These are phyloP conservation scores for Dolichomitus sp. DNA, from an alignment of 2,888 invertebrate genomes.

Conservation along the genomic window DNA sequence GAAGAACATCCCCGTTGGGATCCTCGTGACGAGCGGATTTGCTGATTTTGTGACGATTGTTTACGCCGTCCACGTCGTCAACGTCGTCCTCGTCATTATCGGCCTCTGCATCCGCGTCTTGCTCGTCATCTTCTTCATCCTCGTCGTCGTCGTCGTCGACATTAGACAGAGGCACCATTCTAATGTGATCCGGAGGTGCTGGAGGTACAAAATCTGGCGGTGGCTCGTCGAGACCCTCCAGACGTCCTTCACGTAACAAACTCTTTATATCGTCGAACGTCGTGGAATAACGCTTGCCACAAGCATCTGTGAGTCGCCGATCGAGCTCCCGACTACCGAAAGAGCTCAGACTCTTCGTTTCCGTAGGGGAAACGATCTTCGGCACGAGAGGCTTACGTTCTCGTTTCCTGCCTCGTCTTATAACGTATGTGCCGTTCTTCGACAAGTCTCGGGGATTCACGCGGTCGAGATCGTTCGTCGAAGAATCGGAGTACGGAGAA, in stretches of 20 bases:
- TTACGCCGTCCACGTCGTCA: slow-evolving; percentile 28
- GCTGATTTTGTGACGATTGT: slow-evolving; percentile 73
- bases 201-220: slow-evolving; percentile 89
- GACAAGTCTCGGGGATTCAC: slow-evolving; percentile 86
- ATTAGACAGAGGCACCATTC: slow-evolving; percentile 91
- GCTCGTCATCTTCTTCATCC: slow-evolving; percentile 87
- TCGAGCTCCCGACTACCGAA: slow-evolving; percentile 87
- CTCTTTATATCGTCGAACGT: slow-evolving; percentile 93
- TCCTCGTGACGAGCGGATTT: slow-evolving; percentile 44
- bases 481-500: slow-evolving; percentile 91
- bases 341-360: slow-evolving; percentile 86
- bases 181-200: slow-evolving; percentile 89
- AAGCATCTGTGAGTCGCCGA: slow-evolving; percentile 88
- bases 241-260: slow-evolving; percentile 90
- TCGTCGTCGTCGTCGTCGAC: slow-evolving; percentile 88
- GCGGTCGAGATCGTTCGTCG: slow-evolving; percentile 83
- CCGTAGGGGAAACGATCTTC: slow-evolving; percentile 87
- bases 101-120: slow-evolving; percentile 87
- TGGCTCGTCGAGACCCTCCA: slow-evolving; percentile 86
- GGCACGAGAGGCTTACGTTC: slow-evolving; percentile 90
- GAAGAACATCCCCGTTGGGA: slow-evolving; percentile 27
- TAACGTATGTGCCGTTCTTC: slow-evolving; percentile 93
- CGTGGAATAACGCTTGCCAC: slow-evolving; percentile 90
- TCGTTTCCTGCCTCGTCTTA: slow-evolving; percentile 90
- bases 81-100: slow-evolving; percentile 76